Evolutionary conservation across 2,888 invertebrate species (phyloP).

Genomic region (Patella ulyssiponensis): DNA sequence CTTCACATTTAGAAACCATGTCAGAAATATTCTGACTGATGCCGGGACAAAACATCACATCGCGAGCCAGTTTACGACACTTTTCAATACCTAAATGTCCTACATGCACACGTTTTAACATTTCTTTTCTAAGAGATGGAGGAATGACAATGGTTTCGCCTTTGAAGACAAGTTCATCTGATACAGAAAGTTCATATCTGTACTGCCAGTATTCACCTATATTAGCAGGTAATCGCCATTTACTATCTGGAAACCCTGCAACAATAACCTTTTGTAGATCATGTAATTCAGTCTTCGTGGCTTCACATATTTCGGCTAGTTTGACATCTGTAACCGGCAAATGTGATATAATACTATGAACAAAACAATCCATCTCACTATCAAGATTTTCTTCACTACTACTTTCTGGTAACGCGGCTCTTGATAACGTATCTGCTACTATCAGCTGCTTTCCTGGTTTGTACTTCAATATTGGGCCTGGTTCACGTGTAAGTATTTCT

Average conservation of each 20-base stretch:
- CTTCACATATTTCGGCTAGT: neutral
- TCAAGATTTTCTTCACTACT: slow-evolving; percentile 9
- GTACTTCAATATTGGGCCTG: slow-evolving; percentile 31
- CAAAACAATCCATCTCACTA: neutral
- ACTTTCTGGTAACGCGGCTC: slow-evolving; percentile 25
- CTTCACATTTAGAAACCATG: slow-evolving; percentile 23
- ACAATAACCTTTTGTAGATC: neutral
- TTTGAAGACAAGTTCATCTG: slow-evolving; percentile 15
- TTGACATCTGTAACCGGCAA: neutral
- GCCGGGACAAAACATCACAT: slow-evolving; percentile 23
- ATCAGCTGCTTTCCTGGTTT: slow-evolving; percentile 33
- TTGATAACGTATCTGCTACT: slow-evolving; percentile 35
- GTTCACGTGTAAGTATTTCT: too few species aligned
- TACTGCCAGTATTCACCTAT: slow-evolving; percentile 27
- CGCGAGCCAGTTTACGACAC: slow-evolving; percentile 20
- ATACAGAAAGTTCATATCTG: slow-evolving; percentile 20
- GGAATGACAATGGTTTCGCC: slow-evolving; percentile 21
- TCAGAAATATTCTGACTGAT: slow-evolving; percentile 13
- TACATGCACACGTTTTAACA: slow-evolving; percentile 29
- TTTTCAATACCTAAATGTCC: slow-evolving; percentile 27
- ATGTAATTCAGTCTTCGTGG: neutral
- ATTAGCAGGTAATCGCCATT: neutral
- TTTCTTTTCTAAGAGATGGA: slow-evolving; percentile 15
- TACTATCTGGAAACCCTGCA: neutral
- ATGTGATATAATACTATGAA: neutral